A percentile compares a stretch with the other conserved stretches of the same genome.
Conservation (phyloP, 2,797 vertebrate genomes). For the Halcyon smyrnensis region DNA sequence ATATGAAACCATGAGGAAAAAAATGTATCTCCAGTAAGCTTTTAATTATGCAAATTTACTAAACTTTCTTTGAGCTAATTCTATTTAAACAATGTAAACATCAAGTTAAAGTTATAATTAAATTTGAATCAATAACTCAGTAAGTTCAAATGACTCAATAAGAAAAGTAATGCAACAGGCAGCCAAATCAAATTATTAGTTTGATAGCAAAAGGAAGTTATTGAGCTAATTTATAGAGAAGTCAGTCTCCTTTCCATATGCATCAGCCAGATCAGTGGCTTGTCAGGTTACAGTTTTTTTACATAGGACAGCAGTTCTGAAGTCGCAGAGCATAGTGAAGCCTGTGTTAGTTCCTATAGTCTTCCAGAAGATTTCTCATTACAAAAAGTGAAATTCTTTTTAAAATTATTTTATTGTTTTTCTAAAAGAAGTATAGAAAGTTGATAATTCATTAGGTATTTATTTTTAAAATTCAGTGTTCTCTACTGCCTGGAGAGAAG, state of each 20-base stretch:
- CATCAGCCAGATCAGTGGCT: neutral
- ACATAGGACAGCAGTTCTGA: neutral
- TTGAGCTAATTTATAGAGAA: neutral
- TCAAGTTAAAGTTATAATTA: conserved; percentile 15
- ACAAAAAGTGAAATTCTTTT: neutral
- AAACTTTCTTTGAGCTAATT: conserved; percentile 5
- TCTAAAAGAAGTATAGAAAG: neutral
- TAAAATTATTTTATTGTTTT: neutral
- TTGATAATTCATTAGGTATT: neutral
- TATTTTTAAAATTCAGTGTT: neutral
- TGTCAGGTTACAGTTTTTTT: neutral
- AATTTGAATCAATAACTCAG: conserved; percentile 31
- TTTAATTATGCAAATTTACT: conserved; percentile 27
- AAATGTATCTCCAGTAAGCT: neutral
- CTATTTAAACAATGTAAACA: conserved; percentile 9
- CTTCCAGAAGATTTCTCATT: neutral
- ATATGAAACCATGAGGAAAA: neutral
- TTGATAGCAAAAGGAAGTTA: conserved; percentile 6
- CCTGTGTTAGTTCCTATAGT: neutral
- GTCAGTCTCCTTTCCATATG: neutral
- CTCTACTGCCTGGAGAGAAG: neutral
- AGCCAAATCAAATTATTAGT: conserved; percentile 5
- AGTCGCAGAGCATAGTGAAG: neutral
- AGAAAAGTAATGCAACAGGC: conserved; percentile 15
- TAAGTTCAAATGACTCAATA: neutral